These are phyloP conservation scores for Vicugna pacos DNA, from an alignment of 2,113 vertebrate genomes.

Conservation along the genomic window DNA sequence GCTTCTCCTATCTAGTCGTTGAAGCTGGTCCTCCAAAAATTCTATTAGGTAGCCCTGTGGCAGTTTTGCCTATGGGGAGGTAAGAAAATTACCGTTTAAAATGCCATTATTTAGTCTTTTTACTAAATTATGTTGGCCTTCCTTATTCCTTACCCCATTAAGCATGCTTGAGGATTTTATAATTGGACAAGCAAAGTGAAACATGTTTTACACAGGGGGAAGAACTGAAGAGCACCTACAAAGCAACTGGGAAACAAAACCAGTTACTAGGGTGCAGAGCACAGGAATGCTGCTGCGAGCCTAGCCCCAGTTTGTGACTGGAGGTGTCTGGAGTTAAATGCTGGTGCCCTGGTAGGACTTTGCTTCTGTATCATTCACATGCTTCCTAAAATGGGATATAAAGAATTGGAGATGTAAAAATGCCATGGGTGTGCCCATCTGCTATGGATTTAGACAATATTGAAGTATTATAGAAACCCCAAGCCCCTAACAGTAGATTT, in stretches of 20 bases:
- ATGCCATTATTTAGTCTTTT: constrained; percentile 60
- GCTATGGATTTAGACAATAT: background rate
- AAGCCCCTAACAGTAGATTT: background rate
- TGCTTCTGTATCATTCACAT: background rate
- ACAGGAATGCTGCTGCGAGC: rapidly evolving
- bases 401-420: background rate
- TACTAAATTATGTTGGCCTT: constrained; percentile 50
- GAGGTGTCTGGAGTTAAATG: background rate
- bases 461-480: background rate
- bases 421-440: background rate
- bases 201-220: background rate
- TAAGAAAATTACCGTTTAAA: constrained; percentile 65
- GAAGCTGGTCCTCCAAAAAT: constrained; percentile 31
- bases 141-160: constrained; percentile 55
- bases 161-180: constrained; percentile 56
- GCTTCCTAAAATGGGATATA: background rate
- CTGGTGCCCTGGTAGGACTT: background rate
- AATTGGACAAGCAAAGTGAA: constrained; percentile 46
- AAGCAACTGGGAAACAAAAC: background rate
- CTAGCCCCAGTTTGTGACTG: background rate
- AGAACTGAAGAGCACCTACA: background rate
- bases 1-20: background rate
- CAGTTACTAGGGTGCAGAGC: background rate
- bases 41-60: constrained; percentile 15
- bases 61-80: constrained; percentile 33